Evolutionary conservation across 2,113 vertebrate species (phyloP), one percentile per base, ranked within the genome.

Genomic region (Elgaria multicarinata): DNA sequence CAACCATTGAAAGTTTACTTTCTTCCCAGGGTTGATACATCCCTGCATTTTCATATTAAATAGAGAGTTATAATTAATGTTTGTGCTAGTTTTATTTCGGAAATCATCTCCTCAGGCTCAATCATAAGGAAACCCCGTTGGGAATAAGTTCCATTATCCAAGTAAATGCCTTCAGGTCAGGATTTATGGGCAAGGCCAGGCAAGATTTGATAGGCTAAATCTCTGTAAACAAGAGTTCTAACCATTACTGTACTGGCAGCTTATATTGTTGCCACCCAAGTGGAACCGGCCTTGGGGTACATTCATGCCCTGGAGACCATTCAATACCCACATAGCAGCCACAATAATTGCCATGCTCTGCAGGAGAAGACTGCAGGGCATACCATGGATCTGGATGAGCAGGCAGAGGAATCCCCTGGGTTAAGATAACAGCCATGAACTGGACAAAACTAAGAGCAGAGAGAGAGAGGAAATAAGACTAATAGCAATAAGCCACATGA

Each of bases 121-220:
- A 31, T 3, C 33, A 10, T 36, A 67, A 67, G 31, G 72, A 67
- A 22, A 31, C 5, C n/a, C 50, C n/a, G 2, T 39, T 83, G 72
- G 64, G 46, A 85, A 85, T 84, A 69, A 67, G 6, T 84, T 69
- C 62, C 31, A 22, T 77, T 89, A 83, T 75, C 42, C 44, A 66
- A 75, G 33, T 36, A 76, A 31, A 66, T 76, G 55, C n/a, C 12
- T 24, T 67, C 33, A 36, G 33, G 42, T 36, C 75, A 87, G 44
- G 62, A 53, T 89, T 89, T 53, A 53, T 55, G 82, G 82, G 82
- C 82, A 89, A 85, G 88, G 31, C 72, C 44, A 85, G 74, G 44
- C 82, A 89, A 55, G 81, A 76, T 24, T 75, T 74, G 39, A 13
- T 4, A 58, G 20, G 62, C n/a, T 55, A 89, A 69, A 78, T 89